Percentiles rank a stretch among this genome's conserved stretches.
Evolutionary conservation across 2,113 vertebrate genomes (phyloP).

Genomic region (Equus quagga): DNA sequence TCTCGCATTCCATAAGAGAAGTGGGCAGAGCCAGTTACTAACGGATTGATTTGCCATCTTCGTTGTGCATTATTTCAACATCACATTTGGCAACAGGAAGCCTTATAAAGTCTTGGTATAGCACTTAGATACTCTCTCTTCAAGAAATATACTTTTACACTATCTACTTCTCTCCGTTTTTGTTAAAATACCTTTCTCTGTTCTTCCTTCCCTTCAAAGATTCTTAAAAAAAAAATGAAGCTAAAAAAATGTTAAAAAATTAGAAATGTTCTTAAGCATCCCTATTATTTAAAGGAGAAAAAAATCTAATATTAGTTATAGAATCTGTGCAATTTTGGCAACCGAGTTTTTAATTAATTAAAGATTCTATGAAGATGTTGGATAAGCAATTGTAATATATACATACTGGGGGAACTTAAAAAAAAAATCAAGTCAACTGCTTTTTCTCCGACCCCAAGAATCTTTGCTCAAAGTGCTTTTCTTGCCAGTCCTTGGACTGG

Average conservation of each 20-base stretch:
- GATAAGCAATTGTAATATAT: conserved; percentile 46
- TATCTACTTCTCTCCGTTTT: conserved; percentile 77
- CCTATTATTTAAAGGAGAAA: conserved; percentile 42
- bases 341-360: conserved; percentile 61
- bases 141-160: conserved; percentile 83
- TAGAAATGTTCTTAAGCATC: conserved; percentile 64
- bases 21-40: conserved; percentile 82
- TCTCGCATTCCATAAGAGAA: conserved; percentile 69
- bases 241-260: conserved; percentile 69
- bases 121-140: conserved; percentile 85
- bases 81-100: conserved; percentile 85
- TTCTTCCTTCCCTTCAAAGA: conserved; percentile 63
- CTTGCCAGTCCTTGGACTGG: neutral
- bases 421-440: neutral
- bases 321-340: conserved; percentile 74
- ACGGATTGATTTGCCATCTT: conserved; percentile 83
- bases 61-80: conserved; percentile 82
- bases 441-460: conserved; percentile 32
- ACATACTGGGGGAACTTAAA: neutral
- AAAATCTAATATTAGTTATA: conserved; percentile 19
- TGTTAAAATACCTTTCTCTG: conserved; percentile 78
- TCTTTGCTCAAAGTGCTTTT: conserved; percentile 78
- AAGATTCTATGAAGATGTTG: conserved; percentile 59
- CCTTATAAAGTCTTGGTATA: conserved; percentile 92
- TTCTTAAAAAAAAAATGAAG: conserved; percentile 61